Conservation (phyloP, 2,797 vertebrate species). For the Enteromius trimaculatus region DNA sequence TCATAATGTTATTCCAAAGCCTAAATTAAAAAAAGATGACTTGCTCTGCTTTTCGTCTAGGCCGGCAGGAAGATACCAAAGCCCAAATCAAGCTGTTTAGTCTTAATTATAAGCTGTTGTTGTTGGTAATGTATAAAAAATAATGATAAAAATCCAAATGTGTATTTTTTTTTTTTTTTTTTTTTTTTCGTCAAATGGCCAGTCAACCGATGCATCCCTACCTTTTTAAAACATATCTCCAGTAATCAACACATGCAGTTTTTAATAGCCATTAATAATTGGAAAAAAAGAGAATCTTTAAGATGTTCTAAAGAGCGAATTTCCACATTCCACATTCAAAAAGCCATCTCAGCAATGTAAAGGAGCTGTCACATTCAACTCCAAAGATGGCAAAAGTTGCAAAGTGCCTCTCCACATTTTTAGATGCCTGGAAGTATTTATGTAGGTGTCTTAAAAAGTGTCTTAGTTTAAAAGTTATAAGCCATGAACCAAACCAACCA, state of each 20-base stretch:
- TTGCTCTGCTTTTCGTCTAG: neutral
- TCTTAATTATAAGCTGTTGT: neutral
- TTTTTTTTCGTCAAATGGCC: no score
- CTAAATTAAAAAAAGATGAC: neutral
- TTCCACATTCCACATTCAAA: neutral
- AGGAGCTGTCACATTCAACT: neutral
- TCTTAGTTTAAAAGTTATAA: neutral
- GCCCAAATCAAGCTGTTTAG: neutral
- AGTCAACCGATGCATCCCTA: no score
- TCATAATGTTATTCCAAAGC: neutral
- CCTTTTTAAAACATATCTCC: neutral
- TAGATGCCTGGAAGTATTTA: neutral
- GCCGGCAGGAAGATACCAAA: neutral
- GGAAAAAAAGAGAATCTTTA: no score
- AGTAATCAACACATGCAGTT: neutral
- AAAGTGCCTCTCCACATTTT: neutral
- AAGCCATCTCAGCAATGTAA: neutral
- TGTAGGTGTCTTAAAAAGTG: neutral
- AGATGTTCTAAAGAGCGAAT: neutral
- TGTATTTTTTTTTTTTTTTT: no score
- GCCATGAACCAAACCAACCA: neutral
- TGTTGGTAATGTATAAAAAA: no score
- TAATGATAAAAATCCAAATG: no score
- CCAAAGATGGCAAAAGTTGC: neutral
- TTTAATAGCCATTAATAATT: neutral